Evolutionary conservation across 2,113 vertebrate genomes (phyloP), one percentile per base, ranked within the genome.

Genomic region (Thomomys bottae): DNA sequence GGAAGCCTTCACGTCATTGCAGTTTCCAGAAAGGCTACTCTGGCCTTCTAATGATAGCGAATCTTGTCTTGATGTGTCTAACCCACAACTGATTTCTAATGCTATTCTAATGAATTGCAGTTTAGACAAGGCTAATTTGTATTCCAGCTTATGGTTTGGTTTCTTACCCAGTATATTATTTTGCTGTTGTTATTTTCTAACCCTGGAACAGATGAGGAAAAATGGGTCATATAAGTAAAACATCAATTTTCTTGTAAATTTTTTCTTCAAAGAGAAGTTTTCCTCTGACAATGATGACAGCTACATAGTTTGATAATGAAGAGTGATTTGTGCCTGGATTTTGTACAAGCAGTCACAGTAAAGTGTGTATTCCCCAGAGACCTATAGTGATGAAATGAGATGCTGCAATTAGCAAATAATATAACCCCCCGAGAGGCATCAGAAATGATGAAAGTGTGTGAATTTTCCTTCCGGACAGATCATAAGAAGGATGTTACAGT

Each of bases 161-260:
- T 10, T 57, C 34, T 32, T 14, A 17, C 10, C 1, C 10, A 12
- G 1, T 8, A 24, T 7, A 8, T 45, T 30, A 26, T 42, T 78
- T 21, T 10, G 64, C 24, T 71, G 1, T 1, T 78, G 76, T 66
- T 3, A 18, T 79, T 18, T 78, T 45, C 28, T 64, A 32, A 24
- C 3, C 67, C 75, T 88, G 59, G 21, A 32, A 42, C 0, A 85
- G 88, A 82, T 59, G 66, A 88, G 0, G 5, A 4, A 42, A 91
- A 11, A 84, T 89, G 34, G 28, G 36, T 89, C 68, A 63, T n/a
- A 77, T 9, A 72, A 84, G 91, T 89, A 85, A 94, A 92, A 88
- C 96, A 28, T 59, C 88, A 77, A 70, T 89, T 94, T 94, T 94
- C 63, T 94, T 95, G 68, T 45, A 78, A 57, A 93, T 61, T 71